Evolutionary conservation across 23 tunicate genomes (phyloP).

Genomic region (Trididemnum clinides): DNA sequence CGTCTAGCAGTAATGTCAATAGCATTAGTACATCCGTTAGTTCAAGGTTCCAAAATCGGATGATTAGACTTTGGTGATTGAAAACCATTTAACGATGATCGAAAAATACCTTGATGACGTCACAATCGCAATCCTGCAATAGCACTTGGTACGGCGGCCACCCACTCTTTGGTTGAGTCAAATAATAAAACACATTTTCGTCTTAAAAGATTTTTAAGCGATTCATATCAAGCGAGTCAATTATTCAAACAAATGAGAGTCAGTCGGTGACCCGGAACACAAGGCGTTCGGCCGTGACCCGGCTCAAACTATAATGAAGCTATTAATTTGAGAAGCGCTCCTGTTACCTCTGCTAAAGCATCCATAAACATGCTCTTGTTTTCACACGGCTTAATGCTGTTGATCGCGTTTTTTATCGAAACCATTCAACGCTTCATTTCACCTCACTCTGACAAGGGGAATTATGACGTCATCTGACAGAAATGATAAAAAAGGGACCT

Average conservation of each 20-base stretch:
- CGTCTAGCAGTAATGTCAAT: too few species aligned
- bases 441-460: not conserved
- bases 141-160: too few species aligned
- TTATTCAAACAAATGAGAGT: not conserved
- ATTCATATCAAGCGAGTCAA: not conserved
- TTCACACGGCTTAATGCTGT: not conserved
- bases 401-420: not conserved
- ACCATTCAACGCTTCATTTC: not conserved
- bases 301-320: not conserved
- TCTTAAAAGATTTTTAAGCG: slow-evolving; percentile 2
- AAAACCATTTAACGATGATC: too few species aligned
- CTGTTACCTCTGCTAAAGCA: not conserved
- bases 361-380: not conserved
- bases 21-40: too few species aligned
- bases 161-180: not conserved
- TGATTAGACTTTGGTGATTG: too few species aligned
- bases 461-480: not conserved
- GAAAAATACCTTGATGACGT: too few species aligned
- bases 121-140: too few species aligned
- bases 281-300: not conserved
- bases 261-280: slow-evolving; percentile 2
- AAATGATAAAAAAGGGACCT: not conserved
- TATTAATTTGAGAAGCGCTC: not conserved
- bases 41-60: too few species aligned
- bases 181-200: not conserved